phyloP scores from a whole-genome alignment of 2,113 vertebrate genomes.

The Thunnus thynnus region DNA sequence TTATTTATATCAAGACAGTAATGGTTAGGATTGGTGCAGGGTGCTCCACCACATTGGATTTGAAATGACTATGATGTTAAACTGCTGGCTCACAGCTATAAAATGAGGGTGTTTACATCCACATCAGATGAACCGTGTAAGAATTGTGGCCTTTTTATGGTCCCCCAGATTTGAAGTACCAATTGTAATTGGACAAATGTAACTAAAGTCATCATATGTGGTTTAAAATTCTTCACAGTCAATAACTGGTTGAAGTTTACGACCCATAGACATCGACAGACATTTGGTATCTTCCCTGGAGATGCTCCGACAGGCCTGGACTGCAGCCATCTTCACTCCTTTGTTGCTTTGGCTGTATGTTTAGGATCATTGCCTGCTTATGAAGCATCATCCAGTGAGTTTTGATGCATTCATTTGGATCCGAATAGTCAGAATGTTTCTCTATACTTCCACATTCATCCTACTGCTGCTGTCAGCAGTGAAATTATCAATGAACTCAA shows the following conservation, averaged over 20 bases:
- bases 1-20: neutral
- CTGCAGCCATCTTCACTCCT: neutral
- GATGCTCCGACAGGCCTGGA: neutral
- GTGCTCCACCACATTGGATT: neutral
- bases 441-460: neutral
- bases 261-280: neutral
- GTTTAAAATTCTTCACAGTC: slow-evolving; percentile 2
- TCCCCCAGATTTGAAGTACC: neutral
- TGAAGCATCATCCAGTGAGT: neutral
- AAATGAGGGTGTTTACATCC: neutral
- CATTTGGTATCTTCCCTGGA: neutral
- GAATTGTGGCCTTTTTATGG: neutral
- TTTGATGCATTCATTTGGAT: neutral
- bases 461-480: neutral
- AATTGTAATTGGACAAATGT: neutral
- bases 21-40: neutral
- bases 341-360: neutral
- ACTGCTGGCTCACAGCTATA: neutral
- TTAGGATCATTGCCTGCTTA: neutral
- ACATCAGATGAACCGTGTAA: slow-evolving; percentile 8
- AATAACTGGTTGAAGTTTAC: neutral
- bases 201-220: neutral
- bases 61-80: neutral
- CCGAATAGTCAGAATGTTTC: neutral
- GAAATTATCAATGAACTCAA: slow-evolving; percentile 29